A percentile compares a stretch with the other conserved stretches of the same genome.
These are phyloP conservation scores for Oncopodura yosiiana DNA, from an alignment of 1,140 invertebrate genomes.

Conservation along the genomic window DNA sequence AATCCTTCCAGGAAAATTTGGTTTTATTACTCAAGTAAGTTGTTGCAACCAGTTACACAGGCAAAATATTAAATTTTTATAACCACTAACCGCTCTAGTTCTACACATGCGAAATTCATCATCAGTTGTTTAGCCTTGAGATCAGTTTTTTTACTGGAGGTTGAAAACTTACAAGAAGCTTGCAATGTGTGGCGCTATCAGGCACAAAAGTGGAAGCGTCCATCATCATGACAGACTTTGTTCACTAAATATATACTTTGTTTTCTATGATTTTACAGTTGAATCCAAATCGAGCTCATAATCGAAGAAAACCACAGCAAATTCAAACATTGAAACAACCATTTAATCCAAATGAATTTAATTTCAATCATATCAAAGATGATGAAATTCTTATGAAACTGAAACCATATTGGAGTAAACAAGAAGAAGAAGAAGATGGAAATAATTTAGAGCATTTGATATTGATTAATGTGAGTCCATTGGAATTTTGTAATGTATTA, in stretches of 20 bases:
- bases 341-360: constrained; percentile 53
- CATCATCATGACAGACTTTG: not conserved
- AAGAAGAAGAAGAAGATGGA: constrained; percentile 36
- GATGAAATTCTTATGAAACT: constrained; percentile 50
- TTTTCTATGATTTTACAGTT: constrained; percentile 44
- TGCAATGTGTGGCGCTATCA: not conserved
- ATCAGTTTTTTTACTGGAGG: not conserved
- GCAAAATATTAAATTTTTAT: not conserved
- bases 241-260: not conserved
- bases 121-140: not conserved
- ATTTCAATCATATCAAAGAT: constrained; percentile 54
- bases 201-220: not conserved
- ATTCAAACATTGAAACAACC: constrained; percentile 49
- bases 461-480: constrained; percentile 60
- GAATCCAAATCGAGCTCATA: constrained; percentile 51
- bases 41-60: not conserved
- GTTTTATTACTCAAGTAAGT: constrained; percentile 42
- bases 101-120: not conserved
- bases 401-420: constrained; percentile 33
- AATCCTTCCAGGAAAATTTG: constrained; percentile 40
- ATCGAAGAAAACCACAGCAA: constrained; percentile 51
- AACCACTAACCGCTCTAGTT: not conserved
- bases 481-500: constrained; percentile 55
- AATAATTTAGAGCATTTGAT: constrained; percentile 24
- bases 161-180: not conserved